Base-by-base conservation (phyloP, 2,797 vertebrate species). In the Onychomys arenicola region DNA sequence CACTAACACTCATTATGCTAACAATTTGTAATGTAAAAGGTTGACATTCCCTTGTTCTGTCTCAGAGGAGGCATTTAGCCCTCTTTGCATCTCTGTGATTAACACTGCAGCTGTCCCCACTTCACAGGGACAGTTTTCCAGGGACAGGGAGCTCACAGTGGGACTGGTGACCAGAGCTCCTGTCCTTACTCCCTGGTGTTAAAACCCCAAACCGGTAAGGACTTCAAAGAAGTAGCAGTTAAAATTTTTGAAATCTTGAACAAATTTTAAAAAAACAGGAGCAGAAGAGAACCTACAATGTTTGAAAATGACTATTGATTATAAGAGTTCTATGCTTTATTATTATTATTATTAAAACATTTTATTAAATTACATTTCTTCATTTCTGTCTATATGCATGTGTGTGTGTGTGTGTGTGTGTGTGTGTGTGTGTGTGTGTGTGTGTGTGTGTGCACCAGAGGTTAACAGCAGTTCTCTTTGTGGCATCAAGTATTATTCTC, bases 21-120 rank as follows among this genome's bases (percentile, higher is more conserved):
- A 55, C 21, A 93, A 37, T 89, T 81, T 93, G 11, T 89, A 76
- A 57, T 81, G 69, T 80, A 57, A 80, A 90, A 73, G 83, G 34
- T 52, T 83, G 75, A 32, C 27, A 76, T 76, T 75, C 9, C 13
- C 43, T 52, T 82, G 34, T 81, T 86, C 16, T 76, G 29, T 21
- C 6, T 91, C 10, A 1, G 65, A 93, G 1, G 65, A 93, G 19
- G 21, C 37, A 21, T 87, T 84, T 89, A 55, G 34, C 49, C 37
- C n/a, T 27, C 82, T 85, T 63, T 71, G 25, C 34, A 77, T 8
- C 14, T 71, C 49, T 27, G 0, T 10, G 46, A 29, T 46, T 71
- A 84, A 67, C 2, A 32, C 34, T 27, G 11, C 37, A 23, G 8
- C 71, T 85, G 89, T 40, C n/a, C 59, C 88, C 32, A n/a, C 40